These are phyloP conservation scores for Coranthus polyacanthus DNA, from an alignment of 2,797 vertebrate species.

Conservation along the genomic window DNA sequence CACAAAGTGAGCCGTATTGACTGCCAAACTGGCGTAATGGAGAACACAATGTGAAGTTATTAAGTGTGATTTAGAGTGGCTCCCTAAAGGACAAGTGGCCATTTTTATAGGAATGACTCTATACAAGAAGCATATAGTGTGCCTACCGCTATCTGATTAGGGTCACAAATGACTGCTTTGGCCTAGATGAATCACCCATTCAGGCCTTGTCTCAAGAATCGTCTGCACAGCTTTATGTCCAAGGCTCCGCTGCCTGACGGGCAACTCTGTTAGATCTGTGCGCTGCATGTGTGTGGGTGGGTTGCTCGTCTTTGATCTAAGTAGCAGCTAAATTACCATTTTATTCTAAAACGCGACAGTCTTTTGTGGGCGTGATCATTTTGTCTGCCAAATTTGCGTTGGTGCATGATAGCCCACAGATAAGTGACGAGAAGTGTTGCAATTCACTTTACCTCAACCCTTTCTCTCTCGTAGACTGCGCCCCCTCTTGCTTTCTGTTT, in stretches of 20 bases:
- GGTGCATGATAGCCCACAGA: slow-evolving; percentile 28
- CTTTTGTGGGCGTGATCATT: slow-evolving; percentile 44
- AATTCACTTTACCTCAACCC: slow-evolving; percentile 30
- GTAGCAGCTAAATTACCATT: slow-evolving; percentile 54
- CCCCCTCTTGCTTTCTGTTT: slow-evolving; percentile 8
- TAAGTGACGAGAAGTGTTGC: slow-evolving; percentile 33
- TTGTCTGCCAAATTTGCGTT: slow-evolving; percentile 40
- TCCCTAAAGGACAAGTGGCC: slow-evolving; percentile 74
- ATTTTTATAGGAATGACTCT: slow-evolving; percentile 65
- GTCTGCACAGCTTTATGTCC: slow-evolving; percentile 47
- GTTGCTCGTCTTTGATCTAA: slow-evolving; percentile 61
- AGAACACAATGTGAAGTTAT: slow-evolving; percentile 73
- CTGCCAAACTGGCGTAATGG: slow-evolving; percentile 67
- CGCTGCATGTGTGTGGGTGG: slow-evolving; percentile 50
- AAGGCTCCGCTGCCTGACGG: slow-evolving; percentile 48
- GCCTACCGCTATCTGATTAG: slow-evolving; percentile 66
- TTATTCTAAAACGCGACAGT: slow-evolving; percentile 47
- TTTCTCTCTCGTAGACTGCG: slow-evolving; percentile 21
- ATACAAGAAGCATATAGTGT: slow-evolving; percentile 59
- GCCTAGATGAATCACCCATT: slow-evolving; percentile 68
- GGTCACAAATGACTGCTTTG: slow-evolving; percentile 42
- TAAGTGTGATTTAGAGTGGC: slow-evolving; percentile 71
- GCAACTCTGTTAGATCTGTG: slow-evolving; percentile 54
- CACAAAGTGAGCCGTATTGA: slow-evolving; percentile 66
- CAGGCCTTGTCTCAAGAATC: slow-evolving; percentile 51